A percentile compares a stretch with the other conserved stretches of the same genome.
phyloP scores from a whole-genome alignment of 2,888 invertebrate species.

The Pseudanteris insignis region DNA sequence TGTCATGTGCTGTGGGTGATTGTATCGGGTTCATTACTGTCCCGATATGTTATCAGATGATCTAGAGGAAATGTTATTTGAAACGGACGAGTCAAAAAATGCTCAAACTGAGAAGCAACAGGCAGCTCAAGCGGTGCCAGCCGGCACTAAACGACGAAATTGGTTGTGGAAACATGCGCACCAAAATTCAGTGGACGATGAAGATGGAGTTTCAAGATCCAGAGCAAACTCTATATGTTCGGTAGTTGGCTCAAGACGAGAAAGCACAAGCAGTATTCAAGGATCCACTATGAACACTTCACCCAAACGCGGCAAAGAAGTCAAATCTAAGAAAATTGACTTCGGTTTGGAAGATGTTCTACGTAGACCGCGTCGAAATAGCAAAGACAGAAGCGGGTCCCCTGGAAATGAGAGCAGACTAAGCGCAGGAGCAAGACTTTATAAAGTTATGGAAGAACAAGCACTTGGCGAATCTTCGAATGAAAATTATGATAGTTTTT shows the following conservation, averaged over 20 bases:
- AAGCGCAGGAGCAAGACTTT: slow-evolving; percentile 62
- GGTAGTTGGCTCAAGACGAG: slow-evolving; percentile 57
- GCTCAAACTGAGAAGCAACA: slow-evolving; percentile 49
- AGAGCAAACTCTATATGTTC: slow-evolving; percentile 50
- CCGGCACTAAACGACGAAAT: slow-evolving; percentile 53
- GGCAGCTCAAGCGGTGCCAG: slow-evolving; percentile 39
- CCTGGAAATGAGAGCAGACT: slow-evolving; percentile 55
- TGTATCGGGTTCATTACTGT: slow-evolving; percentile 18
- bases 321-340: slow-evolving; percentile 46
- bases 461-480: slow-evolving; percentile 59
- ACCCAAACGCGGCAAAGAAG: slow-evolving; percentile 57
- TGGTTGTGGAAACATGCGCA: slow-evolving; percentile 60
- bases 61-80: slow-evolving; percentile 65
- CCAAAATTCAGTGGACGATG: slow-evolving; percentile 57
- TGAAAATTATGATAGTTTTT: slow-evolving; percentile 56
- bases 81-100: slow-evolving; percentile 51
- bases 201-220: slow-evolving; percentile 46
- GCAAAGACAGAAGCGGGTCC: slow-evolving; percentile 50
- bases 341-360: slow-evolving; percentile 48
- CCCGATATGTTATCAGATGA: slow-evolving; percentile 61
- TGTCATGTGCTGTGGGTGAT: no score
- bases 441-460: slow-evolving; percentile 64
- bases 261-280: slow-evolving; percentile 56
- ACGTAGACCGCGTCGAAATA: slow-evolving; percentile 51
- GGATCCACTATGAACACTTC: slow-evolving; percentile 59